phyloP scores from a whole-genome alignment of 2,888 invertebrate genomes.

The Hypselothyrea guttata region DNA sequence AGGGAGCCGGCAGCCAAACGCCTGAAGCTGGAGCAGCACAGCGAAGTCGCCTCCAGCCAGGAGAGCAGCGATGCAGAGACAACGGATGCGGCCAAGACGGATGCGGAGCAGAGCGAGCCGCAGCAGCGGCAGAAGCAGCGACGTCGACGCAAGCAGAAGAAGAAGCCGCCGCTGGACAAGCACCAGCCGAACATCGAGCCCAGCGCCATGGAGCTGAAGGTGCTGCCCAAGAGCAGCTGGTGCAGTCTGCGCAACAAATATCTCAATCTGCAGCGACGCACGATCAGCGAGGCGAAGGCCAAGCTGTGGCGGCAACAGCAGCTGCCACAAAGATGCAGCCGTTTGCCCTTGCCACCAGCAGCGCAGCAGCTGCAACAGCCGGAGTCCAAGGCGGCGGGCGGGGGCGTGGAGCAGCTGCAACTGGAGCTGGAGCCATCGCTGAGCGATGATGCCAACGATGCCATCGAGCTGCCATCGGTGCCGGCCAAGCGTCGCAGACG shows the following conservation, averaged over 20 bases:
- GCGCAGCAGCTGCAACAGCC: slow-evolving; percentile 38
- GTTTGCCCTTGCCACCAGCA: no score
- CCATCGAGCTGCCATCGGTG: slow-evolving; percentile 34
- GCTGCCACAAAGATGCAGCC: slow-evolving; percentile 32
- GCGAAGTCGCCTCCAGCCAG: slow-evolving; percentile 10
- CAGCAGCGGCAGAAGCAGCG: no score
- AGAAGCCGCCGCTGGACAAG: slow-evolving; percentile 52
- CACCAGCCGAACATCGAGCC: slow-evolving; percentile 78
- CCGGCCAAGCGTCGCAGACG: slow-evolving; percentile 65
- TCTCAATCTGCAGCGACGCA: slow-evolving; percentile 90
- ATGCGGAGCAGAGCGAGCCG: background rate
- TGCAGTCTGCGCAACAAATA: slow-evolving; percentile 92
- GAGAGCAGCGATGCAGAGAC: slow-evolving; percentile 25
- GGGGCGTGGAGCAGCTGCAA: slow-evolving; percentile 4
- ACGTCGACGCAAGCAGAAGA: slow-evolving; percentile 73
- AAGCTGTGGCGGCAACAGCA: slow-evolving; percentile 83
- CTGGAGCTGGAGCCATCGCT: slow-evolving; percentile 32
- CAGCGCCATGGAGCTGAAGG: slow-evolving; percentile 75
- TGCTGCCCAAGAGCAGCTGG: slow-evolving; percentile 90
- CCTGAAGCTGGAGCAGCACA: slow-evolving; percentile 29
- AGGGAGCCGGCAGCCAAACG: slow-evolving; percentile 32
- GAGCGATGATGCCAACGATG: slow-evolving; percentile 27
- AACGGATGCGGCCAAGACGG: slow-evolving; percentile 19
- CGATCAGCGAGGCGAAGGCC: slow-evolving; percentile 89
- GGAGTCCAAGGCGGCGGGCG: slow-evolving; percentile 25